Percentiles rank a stretch among this genome's conserved stretches.
Conservation (phyloP, 2,888 invertebrate species). For the Pristionchus japonicus region DNA sequence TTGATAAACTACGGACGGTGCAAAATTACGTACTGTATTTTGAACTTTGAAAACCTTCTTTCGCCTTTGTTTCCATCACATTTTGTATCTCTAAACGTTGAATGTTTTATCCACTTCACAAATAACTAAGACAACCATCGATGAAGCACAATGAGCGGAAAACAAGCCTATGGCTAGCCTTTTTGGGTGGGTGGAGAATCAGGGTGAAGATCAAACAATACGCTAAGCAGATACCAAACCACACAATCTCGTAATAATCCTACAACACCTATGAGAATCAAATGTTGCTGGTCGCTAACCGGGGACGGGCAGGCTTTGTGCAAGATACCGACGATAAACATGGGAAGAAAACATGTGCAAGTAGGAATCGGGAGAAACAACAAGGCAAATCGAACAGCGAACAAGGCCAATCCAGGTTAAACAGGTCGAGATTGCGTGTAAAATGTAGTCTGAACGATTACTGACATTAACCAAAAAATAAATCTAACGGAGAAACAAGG, state of each 20-base stretch:
- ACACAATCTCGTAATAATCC: conserved; percentile 9
- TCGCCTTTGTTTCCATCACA: no score
- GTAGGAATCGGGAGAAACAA: neutral
- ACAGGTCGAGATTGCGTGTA: neutral
- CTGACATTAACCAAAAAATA: no score
- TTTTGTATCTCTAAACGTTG: neutral
- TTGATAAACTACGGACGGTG: neutral
- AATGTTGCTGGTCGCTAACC: neutral
- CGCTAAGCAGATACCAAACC: neutral
- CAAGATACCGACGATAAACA: neutral
- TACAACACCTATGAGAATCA: conserved; percentile 26
- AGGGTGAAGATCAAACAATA: neutral
- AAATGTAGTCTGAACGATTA: neutral
- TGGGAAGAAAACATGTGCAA: neutral
- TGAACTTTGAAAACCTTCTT: neutral
- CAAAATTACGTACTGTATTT: neutral
- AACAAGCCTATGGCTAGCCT: conserved; percentile 16
- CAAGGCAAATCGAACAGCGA: neutral
- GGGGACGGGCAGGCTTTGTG: conserved; percentile 10
- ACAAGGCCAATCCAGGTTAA: neutral
- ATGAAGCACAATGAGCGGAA: neutral
- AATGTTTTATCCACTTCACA: conserved; percentile 17
- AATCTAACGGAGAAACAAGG: neutral
- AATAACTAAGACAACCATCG: neutral
- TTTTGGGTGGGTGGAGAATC: neutral